These are phyloP conservation scores for Drosophila sp. DNA, from an alignment of 1,140 invertebrate genomes.

Conservation along the genomic window DNA sequence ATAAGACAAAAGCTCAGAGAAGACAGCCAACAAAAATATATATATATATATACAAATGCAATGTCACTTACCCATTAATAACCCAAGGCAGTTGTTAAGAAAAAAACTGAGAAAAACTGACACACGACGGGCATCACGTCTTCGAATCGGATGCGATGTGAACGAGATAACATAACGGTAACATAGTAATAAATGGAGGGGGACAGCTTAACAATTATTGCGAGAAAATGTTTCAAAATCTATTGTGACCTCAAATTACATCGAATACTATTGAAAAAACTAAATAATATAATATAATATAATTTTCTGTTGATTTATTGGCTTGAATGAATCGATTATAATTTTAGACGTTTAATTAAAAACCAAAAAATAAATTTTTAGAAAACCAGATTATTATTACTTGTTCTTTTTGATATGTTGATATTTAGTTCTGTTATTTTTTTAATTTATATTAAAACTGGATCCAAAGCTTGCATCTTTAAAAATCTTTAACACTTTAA, in stretches of 20 bases:
- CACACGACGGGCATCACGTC: conserved; percentile 4
- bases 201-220: not conserved
- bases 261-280: too few species aligned
- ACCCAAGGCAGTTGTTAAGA: conserved; percentile 17
- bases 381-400: too few species aligned
- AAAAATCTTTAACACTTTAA: not conserved
- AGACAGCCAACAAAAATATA: conserved; percentile 44
- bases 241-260: too few species aligned
- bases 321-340: too few species aligned
- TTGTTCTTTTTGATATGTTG: too few species aligned
- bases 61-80: conserved; percentile 72
- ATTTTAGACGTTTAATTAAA: too few species aligned
- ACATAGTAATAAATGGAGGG: not conserved
- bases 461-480: too few species aligned
- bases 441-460: too few species aligned
- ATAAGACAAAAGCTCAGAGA: conserved; percentile 55
- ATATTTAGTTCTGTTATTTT: too few species aligned
- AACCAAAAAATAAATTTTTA: too few species aligned
- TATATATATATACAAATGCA: conserved; percentile 56
- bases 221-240: conserved; percentile 1
- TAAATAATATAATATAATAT: too few species aligned
- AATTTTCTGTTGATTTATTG: too few species aligned
- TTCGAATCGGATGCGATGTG: not conserved
- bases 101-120: not conserved
- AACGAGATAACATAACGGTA: conserved; percentile 4